These are phyloP conservation scores for Peromyscus leucopus DNA, from an alignment of 2,113 vertebrate species.

Conservation along the genomic window DNA sequence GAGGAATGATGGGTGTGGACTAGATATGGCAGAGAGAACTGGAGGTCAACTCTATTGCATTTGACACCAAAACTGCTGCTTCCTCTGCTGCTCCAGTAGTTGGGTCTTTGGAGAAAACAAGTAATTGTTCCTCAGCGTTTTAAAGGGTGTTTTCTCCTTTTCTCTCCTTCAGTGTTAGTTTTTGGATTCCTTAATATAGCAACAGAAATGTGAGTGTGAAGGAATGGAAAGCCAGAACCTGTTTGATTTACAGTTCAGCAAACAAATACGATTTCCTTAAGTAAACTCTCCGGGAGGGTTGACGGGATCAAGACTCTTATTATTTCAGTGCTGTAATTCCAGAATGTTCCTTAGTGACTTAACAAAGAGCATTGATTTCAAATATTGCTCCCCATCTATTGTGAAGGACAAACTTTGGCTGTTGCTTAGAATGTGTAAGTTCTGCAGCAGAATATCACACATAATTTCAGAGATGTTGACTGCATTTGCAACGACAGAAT, in stretches of 20 bases:
- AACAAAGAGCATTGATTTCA: conserved; percentile 1
- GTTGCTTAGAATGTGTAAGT: not conserved
- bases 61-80: not conserved
- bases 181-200: not conserved
- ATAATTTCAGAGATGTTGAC: conserved; percentile 7
- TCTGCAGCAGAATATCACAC: not conserved
- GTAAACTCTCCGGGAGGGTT: conserved; percentile 42
- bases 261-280: conserved; percentile 61
- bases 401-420: not conserved
- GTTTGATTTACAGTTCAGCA: conserved; percentile 56
- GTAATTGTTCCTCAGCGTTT: not conserved
- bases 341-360: conserved; percentile 42
- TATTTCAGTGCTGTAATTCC: conserved; percentile 56
- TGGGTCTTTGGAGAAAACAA: not conserved
- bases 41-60: not conserved
- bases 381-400: not conserved
- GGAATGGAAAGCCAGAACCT: not conserved
- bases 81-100: not conserved
- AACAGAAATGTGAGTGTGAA: conserved; percentile 12
- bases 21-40: not conserved
- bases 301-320: conserved; percentile 20
- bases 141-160: conserved; percentile 15
- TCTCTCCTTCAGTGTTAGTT: not conserved
- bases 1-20: accelerated
- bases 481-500: not conserved